Base-by-base conservation (phyloP, 92 coral and sea anemone genomes). In the Porites rus region DNA sequence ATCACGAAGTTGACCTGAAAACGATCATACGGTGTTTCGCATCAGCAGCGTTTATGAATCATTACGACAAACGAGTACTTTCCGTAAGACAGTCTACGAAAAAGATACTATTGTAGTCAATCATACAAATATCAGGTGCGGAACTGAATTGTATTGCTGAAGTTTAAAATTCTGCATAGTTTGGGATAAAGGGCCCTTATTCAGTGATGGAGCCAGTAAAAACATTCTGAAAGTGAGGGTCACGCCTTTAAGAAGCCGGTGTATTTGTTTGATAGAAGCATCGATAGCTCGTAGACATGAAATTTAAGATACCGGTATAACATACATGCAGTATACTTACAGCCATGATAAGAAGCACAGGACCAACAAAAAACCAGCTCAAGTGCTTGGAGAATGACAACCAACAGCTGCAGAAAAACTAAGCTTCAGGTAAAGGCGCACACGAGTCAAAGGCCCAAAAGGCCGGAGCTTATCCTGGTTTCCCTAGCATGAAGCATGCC, bases 341-440 rank as follows among this genome's bases (percentile, higher is more conserved):
- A 87, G 91, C 3, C 31, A 83, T 84, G 25, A 95, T 68, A 12
- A 89, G 74, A 3, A 95, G 68, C 24, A 93, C 96, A 10, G 98
- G 98, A 19, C 52, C 93, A 9, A 95, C 86, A 22, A 95, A 95
- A 7, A 91, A 82, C 98, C 98, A 95, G 51, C 94, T 89, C 20
- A 90, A 84, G 2, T 87, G 77, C 52, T 91, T 91, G 25, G 90
- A 54, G 75, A 92, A 92, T 21, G 95, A 89, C 72, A 93, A 87
- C 98, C 95, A 92, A 72, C 93, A 94, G 86, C 96, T 90, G 69
- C 19, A 65, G 68, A 52, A 43, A 38, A 4, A 85, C 51, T 38
- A n/a, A 20, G 74, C 38, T 2, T 7, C 10, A 25, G 17, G 21
- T 9, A 14, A 65, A 38, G 46, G 6, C 5, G 46, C 46, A 38